Conservation (phyloP, 2,888 invertebrate genomes). For the Drosophila cracens region DNA sequence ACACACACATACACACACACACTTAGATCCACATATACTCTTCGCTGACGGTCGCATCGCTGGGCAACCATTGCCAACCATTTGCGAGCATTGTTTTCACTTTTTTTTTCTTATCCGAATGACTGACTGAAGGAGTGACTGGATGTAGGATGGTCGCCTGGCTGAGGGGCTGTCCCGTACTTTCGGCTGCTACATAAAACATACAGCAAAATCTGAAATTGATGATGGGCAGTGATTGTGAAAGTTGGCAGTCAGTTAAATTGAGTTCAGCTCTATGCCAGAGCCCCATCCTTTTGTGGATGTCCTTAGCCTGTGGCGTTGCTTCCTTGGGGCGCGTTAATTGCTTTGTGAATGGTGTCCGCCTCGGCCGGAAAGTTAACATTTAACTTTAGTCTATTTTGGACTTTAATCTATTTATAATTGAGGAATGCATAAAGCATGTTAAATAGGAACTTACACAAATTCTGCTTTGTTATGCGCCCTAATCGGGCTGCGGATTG, state of each 20-base stretch:
- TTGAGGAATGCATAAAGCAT: constrained; percentile 79
- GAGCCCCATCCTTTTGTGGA: background rate
- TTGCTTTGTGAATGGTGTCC: constrained; percentile 81
- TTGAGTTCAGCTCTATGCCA: constrained; percentile 68
- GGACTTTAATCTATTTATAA: constrained; percentile 79
- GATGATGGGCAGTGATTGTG: constrained; percentile 81
- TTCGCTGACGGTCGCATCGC: constrained; percentile 58
- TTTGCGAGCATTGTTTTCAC: constrained; percentile 78
- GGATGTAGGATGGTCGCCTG: background rate
- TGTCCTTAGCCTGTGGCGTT: constrained; percentile 31
- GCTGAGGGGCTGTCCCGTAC: constrained; percentile 27
- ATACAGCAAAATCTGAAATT: constrained; percentile 81
- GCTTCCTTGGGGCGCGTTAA: constrained; percentile 70
- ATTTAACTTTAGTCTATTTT: constrained; percentile 80
- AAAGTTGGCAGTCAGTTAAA: constrained; percentile 80
- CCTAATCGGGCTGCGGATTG: constrained; percentile 67
- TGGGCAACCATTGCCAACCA: constrained; percentile 63
- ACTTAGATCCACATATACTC: constrained; percentile 5
- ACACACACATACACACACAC: constrained; percentile 20
- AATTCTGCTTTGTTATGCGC: constrained; percentile 78
- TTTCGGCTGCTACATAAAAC: constrained; percentile 72
- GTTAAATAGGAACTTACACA: constrained; percentile 79
- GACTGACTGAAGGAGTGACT: constrained; percentile 37
- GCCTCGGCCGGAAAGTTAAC: constrained; percentile 78
- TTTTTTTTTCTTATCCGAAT: constrained; percentile 46